These are phyloP conservation scores for Lepidonotus clava DNA, from an alignment of 2,888 invertebrate species.

Conservation along the genomic window DNA sequence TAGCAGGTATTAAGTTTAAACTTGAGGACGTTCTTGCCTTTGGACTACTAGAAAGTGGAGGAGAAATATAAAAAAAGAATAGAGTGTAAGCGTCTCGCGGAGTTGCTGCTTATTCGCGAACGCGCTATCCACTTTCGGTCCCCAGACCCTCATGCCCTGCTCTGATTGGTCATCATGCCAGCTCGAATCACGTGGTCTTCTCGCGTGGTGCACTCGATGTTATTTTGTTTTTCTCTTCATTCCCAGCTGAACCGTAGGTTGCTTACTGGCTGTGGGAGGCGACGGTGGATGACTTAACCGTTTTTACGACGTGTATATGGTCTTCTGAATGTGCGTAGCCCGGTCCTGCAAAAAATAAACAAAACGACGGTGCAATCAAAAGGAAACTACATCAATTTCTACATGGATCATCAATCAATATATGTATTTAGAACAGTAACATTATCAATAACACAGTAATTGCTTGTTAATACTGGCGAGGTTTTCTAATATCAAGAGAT, in stretches of 20 bases:
- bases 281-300: constrained; percentile 24
- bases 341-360: constrained; percentile 78
- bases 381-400: too few relatives aligned
- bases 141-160: constrained; percentile 39
- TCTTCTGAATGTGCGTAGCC: constrained; percentile 82
- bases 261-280: constrained; percentile 9
- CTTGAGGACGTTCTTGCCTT: not conserved
- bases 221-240: not conserved
- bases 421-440: too few relatives aligned
- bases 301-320: constrained; percentile 75
- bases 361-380: not conserved
- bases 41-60: not conserved
- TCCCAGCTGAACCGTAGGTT: constrained; percentile 1
- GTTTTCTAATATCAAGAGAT: too few relatives aligned
- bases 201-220: constrained; percentile 23
- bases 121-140: constrained; percentile 38
- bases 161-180: constrained; percentile 46
- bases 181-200: not conserved
- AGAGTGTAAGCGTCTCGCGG: constrained; percentile 11
- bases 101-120: not conserved
- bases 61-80: constrained; percentile 18
- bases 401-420: too few relatives aligned
- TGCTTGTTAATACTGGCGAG: too few relatives aligned
- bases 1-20: not conserved
- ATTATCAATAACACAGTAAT: too few relatives aligned